These are phyloP conservation scores for Limnephilus auricula DNA, from an alignment of 2,888 invertebrate genomes.

Conservation along the genomic window DNA sequence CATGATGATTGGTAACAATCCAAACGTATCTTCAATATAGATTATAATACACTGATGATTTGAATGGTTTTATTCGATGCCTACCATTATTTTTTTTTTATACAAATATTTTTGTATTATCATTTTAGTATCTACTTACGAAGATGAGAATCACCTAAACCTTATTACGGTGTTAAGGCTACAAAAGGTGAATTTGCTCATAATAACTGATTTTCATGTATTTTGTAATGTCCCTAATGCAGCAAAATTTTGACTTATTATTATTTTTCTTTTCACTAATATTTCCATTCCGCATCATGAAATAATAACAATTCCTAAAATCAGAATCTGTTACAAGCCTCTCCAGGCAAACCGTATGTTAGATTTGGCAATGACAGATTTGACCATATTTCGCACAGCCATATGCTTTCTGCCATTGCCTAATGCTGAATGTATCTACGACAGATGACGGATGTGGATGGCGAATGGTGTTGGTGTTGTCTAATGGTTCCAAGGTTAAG, in stretches of 20 bases:
- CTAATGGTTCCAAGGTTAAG: slow-evolving; percentile 50
- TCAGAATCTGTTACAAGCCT: neutral
- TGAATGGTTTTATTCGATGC: too few species aligned
- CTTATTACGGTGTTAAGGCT: neutral
- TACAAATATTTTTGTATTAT: too few species aligned
- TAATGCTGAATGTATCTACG: neutral
- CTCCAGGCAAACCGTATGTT: slow-evolving; percentile 5
- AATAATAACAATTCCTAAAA: neutral
- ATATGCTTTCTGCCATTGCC: neutral
- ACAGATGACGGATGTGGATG: slow-evolving; percentile 31
- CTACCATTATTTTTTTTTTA: too few species aligned
- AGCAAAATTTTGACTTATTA: neutral
- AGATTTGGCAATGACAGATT: slow-evolving; percentile 11
- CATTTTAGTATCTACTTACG: too few species aligned
- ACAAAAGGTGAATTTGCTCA: neutral
- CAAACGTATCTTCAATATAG: too few species aligned
- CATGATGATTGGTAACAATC: too few species aligned
- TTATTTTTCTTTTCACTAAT: neutral
- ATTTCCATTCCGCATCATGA: neutral
- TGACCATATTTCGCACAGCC: slow-evolving; percentile 21
- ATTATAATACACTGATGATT: too few species aligned
- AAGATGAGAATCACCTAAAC: too few species aligned
- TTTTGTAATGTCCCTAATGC: neutral
- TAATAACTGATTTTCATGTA: neutral
- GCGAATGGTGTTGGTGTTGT: neutral